phyloP scores from a whole-genome alignment of 2,113 vertebrate genomes.

The Sapajus apella region DNA sequence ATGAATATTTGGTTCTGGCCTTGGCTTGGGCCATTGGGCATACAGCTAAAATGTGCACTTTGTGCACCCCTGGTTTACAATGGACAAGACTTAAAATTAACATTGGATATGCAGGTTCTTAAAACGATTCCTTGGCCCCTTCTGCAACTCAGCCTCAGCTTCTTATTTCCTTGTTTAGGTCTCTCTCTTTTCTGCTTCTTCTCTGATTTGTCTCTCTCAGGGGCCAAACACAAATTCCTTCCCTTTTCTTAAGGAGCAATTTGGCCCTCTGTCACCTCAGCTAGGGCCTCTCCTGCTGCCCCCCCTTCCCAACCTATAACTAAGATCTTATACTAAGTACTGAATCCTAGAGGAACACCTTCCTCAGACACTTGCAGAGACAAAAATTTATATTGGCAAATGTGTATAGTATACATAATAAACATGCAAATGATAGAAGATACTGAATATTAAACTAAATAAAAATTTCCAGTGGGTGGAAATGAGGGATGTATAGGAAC shows the following conservation, averaged over 20 bases:
- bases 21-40: not conserved
- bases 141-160: not conserved
- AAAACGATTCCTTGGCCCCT: not conserved
- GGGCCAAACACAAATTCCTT: not conserved
- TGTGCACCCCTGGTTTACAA: not conserved
- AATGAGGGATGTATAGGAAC: not conserved
- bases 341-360: not conserved
- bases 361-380: not conserved
- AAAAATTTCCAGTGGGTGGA: not conserved
- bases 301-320: not conserved
- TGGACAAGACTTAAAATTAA: not conserved
- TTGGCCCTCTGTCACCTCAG: not conserved
- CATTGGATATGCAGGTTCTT: not conserved
- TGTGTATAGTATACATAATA: not conserved
- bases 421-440: not conserved
- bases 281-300: not conserved
- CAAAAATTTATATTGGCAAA: not conserved
- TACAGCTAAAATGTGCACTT: not conserved
- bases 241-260: not conserved
- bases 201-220: not conserved
- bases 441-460: slow-evolving; percentile 7
- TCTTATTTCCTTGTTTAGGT: not conserved
- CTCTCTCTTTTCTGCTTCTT: not conserved
- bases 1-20: slow-evolving; percentile 33
- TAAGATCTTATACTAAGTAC: not conserved